phyloP scores from a whole-genome alignment of 2,797 vertebrate species.

The Clarias pachynema region DNA sequence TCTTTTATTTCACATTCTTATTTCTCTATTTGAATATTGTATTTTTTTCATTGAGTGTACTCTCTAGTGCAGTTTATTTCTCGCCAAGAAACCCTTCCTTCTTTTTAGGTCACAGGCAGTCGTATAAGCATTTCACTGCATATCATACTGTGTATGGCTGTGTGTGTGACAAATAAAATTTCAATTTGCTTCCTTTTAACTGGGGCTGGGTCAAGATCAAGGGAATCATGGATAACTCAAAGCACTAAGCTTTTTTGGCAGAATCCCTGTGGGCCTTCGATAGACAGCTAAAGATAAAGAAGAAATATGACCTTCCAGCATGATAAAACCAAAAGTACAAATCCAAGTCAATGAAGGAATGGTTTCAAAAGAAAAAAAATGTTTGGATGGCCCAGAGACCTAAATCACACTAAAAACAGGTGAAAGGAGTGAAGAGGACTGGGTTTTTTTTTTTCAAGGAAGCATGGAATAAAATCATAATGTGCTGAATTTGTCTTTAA shows the following conservation, averaged over 20 bases:
- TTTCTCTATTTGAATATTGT: too few species aligned
- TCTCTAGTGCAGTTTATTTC: too few species aligned
- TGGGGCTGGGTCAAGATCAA: neutral
- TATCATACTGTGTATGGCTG: too few species aligned
- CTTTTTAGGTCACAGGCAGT: too few species aligned
- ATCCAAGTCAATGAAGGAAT: neutral
- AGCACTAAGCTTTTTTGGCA: neutral
- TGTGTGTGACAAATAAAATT: too few species aligned
- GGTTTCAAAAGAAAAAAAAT: neutral
- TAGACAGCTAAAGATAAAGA: neutral
- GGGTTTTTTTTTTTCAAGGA: neutral
- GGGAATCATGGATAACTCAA: neutral
- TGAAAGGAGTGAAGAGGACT: neutral
- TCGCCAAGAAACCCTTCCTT: too few species aligned
- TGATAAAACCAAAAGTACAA: neutral
- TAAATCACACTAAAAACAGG: neutral
- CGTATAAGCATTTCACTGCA: too few species aligned
- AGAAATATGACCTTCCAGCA: neutral
- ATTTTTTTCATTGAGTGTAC: too few species aligned
- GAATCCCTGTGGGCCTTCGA: neutral
- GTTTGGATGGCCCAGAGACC: neutral
- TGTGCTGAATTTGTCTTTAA: neutral
- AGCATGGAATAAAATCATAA: neutral
- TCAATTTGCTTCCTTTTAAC: neutral
- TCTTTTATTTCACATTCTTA: too few species aligned